Evolutionary conservation across 2,888 invertebrate genomes (phyloP), one percentile per base, ranked within the genome.

Genomic region (Teleogryllus oceanicus): DNA sequence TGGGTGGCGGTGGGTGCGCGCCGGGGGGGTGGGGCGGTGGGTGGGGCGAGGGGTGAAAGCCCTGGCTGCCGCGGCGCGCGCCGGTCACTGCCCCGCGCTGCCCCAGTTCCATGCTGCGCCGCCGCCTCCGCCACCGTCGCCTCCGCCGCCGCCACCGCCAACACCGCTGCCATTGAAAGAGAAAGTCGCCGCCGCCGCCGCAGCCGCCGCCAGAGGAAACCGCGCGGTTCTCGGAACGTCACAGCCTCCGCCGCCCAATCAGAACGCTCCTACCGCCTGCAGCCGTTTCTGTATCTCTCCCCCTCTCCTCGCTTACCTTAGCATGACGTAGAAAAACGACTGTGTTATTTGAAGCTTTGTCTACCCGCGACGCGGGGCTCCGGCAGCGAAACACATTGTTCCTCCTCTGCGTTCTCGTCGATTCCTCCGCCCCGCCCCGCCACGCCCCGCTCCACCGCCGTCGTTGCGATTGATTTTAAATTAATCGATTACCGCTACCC

Each of bases 51-150:
- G 62, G 62, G 62, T 62, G 62, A 62, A 62, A 62, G 62, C 62
- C 62, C 62, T n/a, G n/a, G 16, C 62, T 18, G 62, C n/a, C 62
- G 13, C 62, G 16, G 62, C 13, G 62, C 62, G 16, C 16, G 62
- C n/a, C 62, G 62, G 62, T 62, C 62, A 62, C 62, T 62, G 62
- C 62, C 62, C 62, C 62, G 62, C 62, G 62, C n/a, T 62, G 62
- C 62, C 62, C 62, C 62, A 62, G 62, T 62, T 62, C 62, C 62
- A n/a, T n/a, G n/a, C 62, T 13, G 16, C 62, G 62, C n/a, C 13
- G 62, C n/a, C 62, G 62, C 18, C 62, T 16, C 62, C 62, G 62
- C 62, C 62, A 3, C 62, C 62, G 62, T 62, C 16, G 62, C 18
- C 21, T 21, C 21, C 21, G 21, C 24, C 62, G 62, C 13, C n/a